Conservation (phyloP, 2,113 vertebrate species). For the Syngnathus floridae region DNA sequence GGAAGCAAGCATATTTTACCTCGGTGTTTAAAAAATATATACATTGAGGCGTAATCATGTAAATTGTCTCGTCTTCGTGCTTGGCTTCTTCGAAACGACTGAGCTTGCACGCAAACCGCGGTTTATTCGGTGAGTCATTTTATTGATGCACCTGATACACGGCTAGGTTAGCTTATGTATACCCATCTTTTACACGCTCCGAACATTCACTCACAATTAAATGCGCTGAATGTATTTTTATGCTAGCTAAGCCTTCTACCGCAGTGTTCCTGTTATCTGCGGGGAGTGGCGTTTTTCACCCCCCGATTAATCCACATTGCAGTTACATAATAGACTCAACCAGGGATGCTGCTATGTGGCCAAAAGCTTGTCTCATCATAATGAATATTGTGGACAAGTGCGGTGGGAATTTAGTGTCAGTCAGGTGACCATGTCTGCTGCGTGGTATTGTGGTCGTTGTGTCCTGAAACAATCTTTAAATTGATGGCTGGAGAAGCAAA, state of each 20-base stretch:
- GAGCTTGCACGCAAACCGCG: slow-evolving; percentile 8
- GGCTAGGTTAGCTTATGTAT: slow-evolving; percentile 5
- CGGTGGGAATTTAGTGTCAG: not conserved
- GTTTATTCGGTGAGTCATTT: slow-evolving; percentile 64
- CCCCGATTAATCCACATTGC: slow-evolving; percentile 5
- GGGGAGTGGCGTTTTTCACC: not conserved
- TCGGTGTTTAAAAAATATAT: not conserved
- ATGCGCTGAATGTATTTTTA: not conserved
- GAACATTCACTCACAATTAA: not conserved
- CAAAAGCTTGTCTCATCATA: slow-evolving; percentile 19
- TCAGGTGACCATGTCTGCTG: not conserved
- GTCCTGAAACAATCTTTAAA: not conserved
- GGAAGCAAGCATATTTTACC: not conserved
- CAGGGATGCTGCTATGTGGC: slow-evolving; percentile 19
- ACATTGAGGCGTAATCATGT: not conserved
- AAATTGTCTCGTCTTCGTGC: not conserved
- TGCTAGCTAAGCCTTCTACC: not conserved
- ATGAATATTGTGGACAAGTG: not conserved
- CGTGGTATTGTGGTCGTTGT: not conserved
- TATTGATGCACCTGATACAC: slow-evolving; percentile 34
- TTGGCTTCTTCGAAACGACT: not conserved
- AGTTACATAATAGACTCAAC: slow-evolving; percentile 36
- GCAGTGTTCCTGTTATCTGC: not conserved
- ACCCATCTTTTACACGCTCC: too few species aligned
- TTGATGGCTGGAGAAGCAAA: not conserved